Base-by-base conservation (phyloP, 2,113 vertebrate species). In the Todiramphus chloris region DNA sequence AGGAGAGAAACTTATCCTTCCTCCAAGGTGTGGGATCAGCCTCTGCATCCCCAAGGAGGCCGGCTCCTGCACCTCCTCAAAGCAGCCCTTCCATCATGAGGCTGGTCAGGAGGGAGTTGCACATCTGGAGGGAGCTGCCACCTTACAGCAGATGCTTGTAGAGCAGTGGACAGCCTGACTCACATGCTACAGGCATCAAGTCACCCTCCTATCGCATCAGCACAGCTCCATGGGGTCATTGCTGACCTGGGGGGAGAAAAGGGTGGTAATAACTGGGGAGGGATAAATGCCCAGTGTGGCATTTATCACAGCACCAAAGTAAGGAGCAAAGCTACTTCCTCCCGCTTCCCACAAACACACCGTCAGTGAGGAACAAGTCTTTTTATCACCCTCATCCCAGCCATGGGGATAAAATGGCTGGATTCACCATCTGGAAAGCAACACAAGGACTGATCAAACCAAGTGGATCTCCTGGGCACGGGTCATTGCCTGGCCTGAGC, bases 161-260 rank as follows among this genome's bases (percentile, higher is more conserved):
- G 80, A 73, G 55, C 30, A 10, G 50, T 46, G 70, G 86, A 17
- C 43, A 60, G 37, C 59, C 75, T 33, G 5, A 28, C 7, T 74
- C 56, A 13, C 15, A 3, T 0, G 2, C 48, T 43, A 5, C 0
- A 0, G 78, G 90, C 55, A 37, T 28, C 0, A 0, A 88, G 68
- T 13, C 27, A 0, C 48, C 69, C 48, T 90, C 66, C 67, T 63
- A 60, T 43, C 27, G 55, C 55, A 5, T 3, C 77, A 27, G 46
- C 66, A 35, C 41, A 2, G 69, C 77, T 63, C 74, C 5, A 0
- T 10, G 1, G 46, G n/a, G 21, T 13, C 39, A 56, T 8, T 73
- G 27, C 24, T 1, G 0, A 28, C 13, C 10, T 8, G 0, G 30
- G 41, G 62, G 18, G 39, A 77, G 37, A 48, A 80, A 0, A 13